phyloP scores from a whole-genome alignment of 1,140 invertebrate genomes.

The Pentalonia nigronervosa region DNA sequence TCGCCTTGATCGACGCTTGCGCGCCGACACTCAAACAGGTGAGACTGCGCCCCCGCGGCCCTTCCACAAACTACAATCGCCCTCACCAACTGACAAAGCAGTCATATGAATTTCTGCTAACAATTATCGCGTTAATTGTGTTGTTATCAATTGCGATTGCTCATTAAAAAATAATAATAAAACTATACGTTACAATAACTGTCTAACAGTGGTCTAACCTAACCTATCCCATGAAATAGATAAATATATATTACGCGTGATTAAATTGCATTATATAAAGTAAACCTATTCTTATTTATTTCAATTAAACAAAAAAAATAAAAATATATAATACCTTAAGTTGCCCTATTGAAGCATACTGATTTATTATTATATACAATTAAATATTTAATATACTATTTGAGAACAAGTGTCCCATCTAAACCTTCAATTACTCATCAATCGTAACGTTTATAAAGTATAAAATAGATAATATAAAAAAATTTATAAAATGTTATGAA shows the following conservation, averaged over 20 bases:
- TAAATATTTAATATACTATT: background rate
- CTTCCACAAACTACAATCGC: constrained; percentile 6
- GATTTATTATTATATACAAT: background rate
- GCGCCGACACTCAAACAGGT: constrained; percentile 17
- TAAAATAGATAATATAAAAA: too few relatives aligned
- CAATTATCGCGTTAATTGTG: background rate
- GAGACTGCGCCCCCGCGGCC: constrained; percentile 10
- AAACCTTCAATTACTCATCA: background rate
- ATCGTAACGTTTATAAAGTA: background rate
- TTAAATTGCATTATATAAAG: background rate
- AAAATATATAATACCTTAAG: background rate
- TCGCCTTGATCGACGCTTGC: constrained; percentile 7
- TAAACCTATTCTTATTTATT: background rate
- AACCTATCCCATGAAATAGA: background rate
- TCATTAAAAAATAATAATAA: background rate
- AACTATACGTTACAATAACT: background rate
- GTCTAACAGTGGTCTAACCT: background rate
- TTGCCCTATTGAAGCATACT: background rate
- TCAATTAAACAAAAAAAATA: background rate
- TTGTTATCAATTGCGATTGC: background rate
- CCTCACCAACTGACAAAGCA: background rate
- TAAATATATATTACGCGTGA: background rate
- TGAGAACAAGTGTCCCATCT: background rate
- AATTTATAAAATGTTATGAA: too few relatives aligned
- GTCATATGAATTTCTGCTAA: background rate